These are phyloP conservation scores for Dendrocopos noguchii DNA, from an alignment of 2,113 vertebrate genomes.

Conservation along the genomic window DNA sequence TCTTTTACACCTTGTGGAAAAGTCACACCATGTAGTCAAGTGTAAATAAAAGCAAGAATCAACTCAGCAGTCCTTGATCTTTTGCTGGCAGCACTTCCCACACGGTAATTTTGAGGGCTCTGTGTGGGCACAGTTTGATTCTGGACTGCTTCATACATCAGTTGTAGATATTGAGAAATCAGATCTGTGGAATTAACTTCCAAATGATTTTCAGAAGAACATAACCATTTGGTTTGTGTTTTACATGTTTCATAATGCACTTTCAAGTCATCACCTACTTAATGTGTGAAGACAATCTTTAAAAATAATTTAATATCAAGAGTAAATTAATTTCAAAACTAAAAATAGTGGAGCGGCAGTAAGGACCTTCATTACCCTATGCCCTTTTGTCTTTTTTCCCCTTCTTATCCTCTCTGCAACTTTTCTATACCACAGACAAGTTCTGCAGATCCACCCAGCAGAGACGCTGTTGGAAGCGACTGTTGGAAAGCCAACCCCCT, in stretches of 20 bases:
- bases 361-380: background rate
- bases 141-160: background rate
- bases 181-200: background rate
- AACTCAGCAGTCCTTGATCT: conserved; percentile 16
- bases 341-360: conserved; percentile 43
- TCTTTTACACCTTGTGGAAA: conserved; percentile 8
- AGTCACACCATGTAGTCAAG: background rate
- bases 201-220: background rate
- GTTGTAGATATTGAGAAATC: conserved; percentile 11
- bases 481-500: background rate
- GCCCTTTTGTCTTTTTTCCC: background rate
- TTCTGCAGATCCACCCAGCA: background rate
- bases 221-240: conserved; percentile 35
- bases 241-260: background rate
- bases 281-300: conserved; percentile 16
- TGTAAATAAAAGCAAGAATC: conserved; percentile 54
- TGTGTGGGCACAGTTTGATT: conserved; percentile 50
- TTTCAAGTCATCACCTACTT: conserved; percentile 12
- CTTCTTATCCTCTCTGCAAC: background rate
- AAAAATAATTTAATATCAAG: conserved; percentile 30
- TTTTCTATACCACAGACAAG: background rate
- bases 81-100: conserved; percentile 46
- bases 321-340: conserved; percentile 46
- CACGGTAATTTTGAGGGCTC: background rate
- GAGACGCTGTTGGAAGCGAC: background rate